These are phyloP conservation scores for Melipona quadrifasciata DNA, from an alignment of 1,140 invertebrate species.

Conservation along the genomic window DNA sequence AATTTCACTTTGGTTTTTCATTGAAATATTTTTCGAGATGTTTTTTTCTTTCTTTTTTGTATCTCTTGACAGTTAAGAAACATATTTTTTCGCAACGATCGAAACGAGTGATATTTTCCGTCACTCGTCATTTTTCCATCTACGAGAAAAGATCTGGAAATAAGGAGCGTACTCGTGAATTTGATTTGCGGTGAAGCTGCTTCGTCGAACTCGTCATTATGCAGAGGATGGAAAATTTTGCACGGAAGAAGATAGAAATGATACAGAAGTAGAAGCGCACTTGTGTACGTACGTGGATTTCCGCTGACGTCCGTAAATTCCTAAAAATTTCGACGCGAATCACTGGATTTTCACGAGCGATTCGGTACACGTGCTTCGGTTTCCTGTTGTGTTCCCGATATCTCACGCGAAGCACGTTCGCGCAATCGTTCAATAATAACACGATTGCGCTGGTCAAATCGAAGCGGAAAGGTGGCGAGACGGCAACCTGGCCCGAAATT, in stretches of 20 bases:
- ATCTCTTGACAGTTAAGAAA: too few relatives aligned
- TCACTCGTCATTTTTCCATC: too few relatives aligned
- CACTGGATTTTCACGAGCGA: slow-evolving; percentile 42
- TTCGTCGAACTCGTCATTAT: too few relatives aligned
- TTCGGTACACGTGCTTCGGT: slow-evolving; percentile 43
- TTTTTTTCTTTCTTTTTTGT: too few relatives aligned
- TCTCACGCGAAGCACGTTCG: slow-evolving; percentile 25
- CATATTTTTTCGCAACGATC: too few relatives aligned
- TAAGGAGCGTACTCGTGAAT: too few relatives aligned
- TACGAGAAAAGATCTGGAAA: too few relatives aligned
- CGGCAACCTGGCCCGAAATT: neutral
- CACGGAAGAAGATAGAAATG: neutral
- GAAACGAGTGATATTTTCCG: too few relatives aligned
- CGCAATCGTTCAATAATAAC: slow-evolving; percentile 51
- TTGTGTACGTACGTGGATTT: neutral
- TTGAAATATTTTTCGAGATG: too few relatives aligned
- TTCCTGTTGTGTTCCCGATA: slow-evolving; percentile 42
- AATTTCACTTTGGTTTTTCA: too few relatives aligned
- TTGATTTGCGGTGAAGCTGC: too few relatives aligned
- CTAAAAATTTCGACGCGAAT: slow-evolving; percentile 32
- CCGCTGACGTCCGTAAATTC: neutral
- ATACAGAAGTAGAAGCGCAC: neutral
- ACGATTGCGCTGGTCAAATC: slow-evolving; percentile 28
- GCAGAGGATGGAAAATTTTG: neutral
- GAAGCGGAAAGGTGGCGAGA: neutral